Percentiles rank a stretch among this genome's conserved stretches.
These are phyloP conservation scores for Calidris pugnax DNA, from an alignment of 2,113 vertebrate genomes.

Conservation along the genomic window DNA sequence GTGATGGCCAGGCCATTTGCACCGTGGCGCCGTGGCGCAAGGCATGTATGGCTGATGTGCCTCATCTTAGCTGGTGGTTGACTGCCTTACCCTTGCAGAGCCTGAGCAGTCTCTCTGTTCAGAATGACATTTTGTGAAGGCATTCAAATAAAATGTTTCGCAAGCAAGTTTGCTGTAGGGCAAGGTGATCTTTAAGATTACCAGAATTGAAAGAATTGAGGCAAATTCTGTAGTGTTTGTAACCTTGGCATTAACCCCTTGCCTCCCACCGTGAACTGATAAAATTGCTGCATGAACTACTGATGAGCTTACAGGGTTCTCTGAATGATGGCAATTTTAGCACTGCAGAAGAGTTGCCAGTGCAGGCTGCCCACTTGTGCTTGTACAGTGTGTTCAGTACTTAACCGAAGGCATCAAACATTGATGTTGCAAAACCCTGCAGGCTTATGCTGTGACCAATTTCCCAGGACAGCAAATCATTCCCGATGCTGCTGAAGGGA, in stretches of 20 bases:
- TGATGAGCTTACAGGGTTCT: not conserved
- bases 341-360: not conserved
- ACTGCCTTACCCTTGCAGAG: not conserved
- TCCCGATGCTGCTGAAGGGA: not conserved
- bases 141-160: not conserved
- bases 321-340: not conserved
- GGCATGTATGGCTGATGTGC: not conserved
- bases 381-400: conserved; percentile 11
- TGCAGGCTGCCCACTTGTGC: not conserved
- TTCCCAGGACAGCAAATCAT: conserved; percentile 43
- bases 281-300: not conserved
- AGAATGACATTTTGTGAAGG: not conserved
- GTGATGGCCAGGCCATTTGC: not conserved
- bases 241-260: not conserved
- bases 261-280: not conserved
- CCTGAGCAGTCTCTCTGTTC: not conserved
- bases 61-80: not conserved
- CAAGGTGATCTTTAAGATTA: not conserved
- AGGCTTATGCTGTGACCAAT: not conserved
- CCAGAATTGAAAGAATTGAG: not conserved
- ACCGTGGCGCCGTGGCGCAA: accelerated
- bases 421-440: not conserved
- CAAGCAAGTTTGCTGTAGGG: not conserved
- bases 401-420: not conserved
- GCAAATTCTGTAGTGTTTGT: not conserved